phyloP scores from a whole-genome alignment of 1,140 invertebrate species.

The Gyrodactylus bullatarudis region DNA sequence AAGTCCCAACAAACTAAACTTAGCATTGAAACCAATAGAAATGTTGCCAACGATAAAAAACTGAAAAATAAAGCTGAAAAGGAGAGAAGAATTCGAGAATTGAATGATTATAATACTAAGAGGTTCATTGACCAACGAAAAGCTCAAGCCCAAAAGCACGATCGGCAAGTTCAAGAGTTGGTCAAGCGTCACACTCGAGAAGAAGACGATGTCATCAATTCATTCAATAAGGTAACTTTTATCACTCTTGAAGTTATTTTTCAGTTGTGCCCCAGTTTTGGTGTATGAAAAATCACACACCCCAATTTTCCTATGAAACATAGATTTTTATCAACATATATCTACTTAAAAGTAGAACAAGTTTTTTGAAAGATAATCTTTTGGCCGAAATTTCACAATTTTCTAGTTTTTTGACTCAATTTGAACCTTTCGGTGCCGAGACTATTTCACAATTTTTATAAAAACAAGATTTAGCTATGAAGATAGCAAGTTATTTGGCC shows the following conservation, averaged over 20 bases:
- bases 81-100: conserved; percentile 45
- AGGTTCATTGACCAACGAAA: conserved; percentile 90
- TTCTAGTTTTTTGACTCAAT: no score
- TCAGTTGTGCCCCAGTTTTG: not conserved
- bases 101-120: conserved; percentile 93
- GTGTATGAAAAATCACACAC: no score
- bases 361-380: no score
- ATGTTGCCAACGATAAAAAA: conserved; percentile 71
- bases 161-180: conserved; percentile 62
- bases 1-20: conserved; percentile 69
- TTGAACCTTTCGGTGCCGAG: no score
- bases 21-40: conserved; percentile 75
- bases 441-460: no score
- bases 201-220: conserved; percentile 48
- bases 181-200: conserved; percentile 65
- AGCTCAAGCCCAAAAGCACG: conserved; percentile 46
- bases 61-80: conserved; percentile 83
- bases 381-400: no score
- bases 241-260: not conserved
- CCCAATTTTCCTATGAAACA: no score
- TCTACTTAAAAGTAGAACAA: no score
- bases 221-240: conserved; percentile 45
- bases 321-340: no score
- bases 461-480: no score
- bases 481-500: no score